These are phyloP conservation scores for Cygnus atratus DNA, from an alignment of 2,113 vertebrate genomes.

Conservation along the genomic window DNA sequence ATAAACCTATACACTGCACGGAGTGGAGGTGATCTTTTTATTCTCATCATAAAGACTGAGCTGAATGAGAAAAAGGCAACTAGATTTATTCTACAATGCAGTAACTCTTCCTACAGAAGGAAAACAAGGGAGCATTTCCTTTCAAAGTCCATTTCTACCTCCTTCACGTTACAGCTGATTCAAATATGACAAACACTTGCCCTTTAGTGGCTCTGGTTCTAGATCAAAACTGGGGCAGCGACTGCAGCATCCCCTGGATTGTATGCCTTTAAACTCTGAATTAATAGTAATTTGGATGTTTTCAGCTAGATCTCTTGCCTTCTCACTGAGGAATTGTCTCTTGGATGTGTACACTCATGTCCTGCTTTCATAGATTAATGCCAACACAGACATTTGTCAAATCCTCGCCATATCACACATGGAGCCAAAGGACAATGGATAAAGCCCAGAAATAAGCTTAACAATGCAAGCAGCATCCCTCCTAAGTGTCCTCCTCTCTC, in stretches of 20 bases:
- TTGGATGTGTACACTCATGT: not conserved
- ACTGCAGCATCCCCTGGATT: not conserved
- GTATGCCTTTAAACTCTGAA: not conserved
- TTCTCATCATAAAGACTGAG: constrained; percentile 33
- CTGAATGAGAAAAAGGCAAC: constrained; percentile 44
- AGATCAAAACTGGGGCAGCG: constrained; percentile 20
- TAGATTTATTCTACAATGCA: constrained; percentile 3
- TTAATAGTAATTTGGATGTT: not conserved
- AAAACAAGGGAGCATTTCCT: not conserved
- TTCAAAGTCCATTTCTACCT: not conserved
- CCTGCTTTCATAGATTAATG: not conserved
- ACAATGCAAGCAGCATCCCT: not conserved
- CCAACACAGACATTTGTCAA: constrained; percentile 35
- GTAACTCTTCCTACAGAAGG: constrained; percentile 26
- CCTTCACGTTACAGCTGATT: not conserved
- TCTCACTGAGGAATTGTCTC: not conserved
- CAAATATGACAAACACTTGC: not conserved
- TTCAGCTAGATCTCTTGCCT: not conserved
- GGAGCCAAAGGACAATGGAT: not conserved
- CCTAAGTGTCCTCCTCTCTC: not conserved
- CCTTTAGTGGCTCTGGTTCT: not conserved
- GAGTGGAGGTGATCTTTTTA: constrained; percentile 41
- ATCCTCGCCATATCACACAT: not conserved
- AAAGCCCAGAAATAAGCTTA: not conserved
- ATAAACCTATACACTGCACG: not conserved